Percentiles rank a stretch among this genome's conserved stretches.
phyloP scores from a whole-genome alignment of 2,888 invertebrate species.

The Tipula helvola region DNA sequence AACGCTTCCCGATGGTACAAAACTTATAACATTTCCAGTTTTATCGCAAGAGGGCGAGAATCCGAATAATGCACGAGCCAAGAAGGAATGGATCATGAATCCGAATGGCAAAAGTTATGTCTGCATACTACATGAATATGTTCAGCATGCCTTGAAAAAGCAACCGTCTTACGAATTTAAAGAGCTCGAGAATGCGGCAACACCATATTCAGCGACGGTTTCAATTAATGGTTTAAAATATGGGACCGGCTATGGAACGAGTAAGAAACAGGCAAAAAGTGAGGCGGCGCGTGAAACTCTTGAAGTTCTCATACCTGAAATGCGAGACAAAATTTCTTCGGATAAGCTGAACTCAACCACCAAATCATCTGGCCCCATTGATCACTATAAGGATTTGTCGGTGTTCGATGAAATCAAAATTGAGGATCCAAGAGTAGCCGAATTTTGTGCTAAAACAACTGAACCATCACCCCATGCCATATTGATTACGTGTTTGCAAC shows the following conservation, averaged over 20 bases:
- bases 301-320: conserved; percentile 85
- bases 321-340: conserved; percentile 67
- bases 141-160: conserved; percentile 86
- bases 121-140: conserved; percentile 94
- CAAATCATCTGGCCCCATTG: conserved; percentile 22
- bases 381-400: conserved; percentile 40
- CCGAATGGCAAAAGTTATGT: conserved; percentile 92
- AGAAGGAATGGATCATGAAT: conserved; percentile 92
- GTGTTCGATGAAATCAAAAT: conserved; percentile 87
- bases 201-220: conserved; percentile 89
- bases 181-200: conserved; percentile 86
- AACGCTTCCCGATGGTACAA: conserved; percentile 79
- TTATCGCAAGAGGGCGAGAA: conserved; percentile 35
- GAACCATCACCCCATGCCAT: conserved; percentile 93
- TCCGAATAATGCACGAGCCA: conserved; percentile 26
- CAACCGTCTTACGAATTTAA: conserved; percentile 88
- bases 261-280: conserved; percentile 92
- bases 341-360: conserved; percentile 31
- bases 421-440: conserved; percentile 85
- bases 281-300: conserved; percentile 84
- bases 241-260: conserved; percentile 86
- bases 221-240: conserved; percentile 86
- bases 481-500: conserved; percentile 77
- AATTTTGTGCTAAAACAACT: conserved; percentile 91
- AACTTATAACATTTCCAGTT: conserved; percentile 82